Base-by-base conservation (phyloP, 2,797 vertebrate species). In the Crax fasciolata region DNA sequence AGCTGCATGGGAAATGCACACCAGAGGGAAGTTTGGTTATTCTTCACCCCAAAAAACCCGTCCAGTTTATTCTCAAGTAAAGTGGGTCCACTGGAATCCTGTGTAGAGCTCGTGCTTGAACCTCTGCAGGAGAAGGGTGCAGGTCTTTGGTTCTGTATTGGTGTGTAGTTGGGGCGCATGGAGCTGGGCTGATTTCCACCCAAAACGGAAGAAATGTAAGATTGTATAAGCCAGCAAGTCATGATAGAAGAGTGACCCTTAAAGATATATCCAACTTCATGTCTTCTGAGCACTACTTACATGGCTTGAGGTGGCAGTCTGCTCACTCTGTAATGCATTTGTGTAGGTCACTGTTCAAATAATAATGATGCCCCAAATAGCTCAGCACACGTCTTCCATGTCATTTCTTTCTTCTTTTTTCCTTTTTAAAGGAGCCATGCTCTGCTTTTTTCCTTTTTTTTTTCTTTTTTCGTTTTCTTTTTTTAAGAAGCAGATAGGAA, bases 291-390 rank as follows among this genome's bases (percentile, higher is more conserved):
- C 41, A 41, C 67, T 89, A 25, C 66, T 84, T 51, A 10, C 10
- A 17, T 63, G 67, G 38, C 88, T 88, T 2, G 51, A 41, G 10
- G 44, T 21, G 32, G 70, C 71, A 57, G 76, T 55, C 32, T 1
- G 76, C 83, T 90, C 67, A 27, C 67, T 25, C 88, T 87, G 74
- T 94, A 90, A 90, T 76, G 86, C 87, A 4, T 80, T 81, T 93
- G 74, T 39, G 24, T 72, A 82, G 77, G 79, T 88, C 87, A 76
- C 80, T 96, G 62, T 95, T 97, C 88, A 97, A 94, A 95, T 94
- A 96, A 77, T 96, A 95, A 95, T 95, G 95, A 95, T 95, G 57
- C 91, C 80, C 48, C 89, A 91, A 77, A 94, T 94, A 96, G 91
- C 91, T 94, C 77, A 80, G 84, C 59, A 66, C 87, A 81, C 38